These are phyloP conservation scores for Megamerina dolium DNA, from an alignment of 2,888 invertebrate species.

Conservation along the genomic window DNA sequence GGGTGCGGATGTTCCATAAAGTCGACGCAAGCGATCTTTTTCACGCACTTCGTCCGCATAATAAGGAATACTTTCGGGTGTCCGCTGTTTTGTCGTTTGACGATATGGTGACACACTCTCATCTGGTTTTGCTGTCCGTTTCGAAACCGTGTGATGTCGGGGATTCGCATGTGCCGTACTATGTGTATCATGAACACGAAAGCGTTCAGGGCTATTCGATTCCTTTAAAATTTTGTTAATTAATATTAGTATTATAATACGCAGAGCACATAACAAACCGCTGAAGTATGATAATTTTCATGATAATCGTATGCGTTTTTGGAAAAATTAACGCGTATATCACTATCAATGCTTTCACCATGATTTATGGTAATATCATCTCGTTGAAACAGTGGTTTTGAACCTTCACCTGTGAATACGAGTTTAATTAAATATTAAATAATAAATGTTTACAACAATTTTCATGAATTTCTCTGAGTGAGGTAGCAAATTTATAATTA, in stretches of 20 bases:
- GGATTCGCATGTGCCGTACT: slow-evolving; percentile 1
- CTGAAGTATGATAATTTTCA: too few species aligned
- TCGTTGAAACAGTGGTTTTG: slow-evolving; percentile 24
- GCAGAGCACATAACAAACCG: too few species aligned
- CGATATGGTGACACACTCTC: slow-evolving; percentile 3
- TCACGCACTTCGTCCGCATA: slow-evolving; percentile 26
- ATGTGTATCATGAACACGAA: slow-evolving; percentile 9
- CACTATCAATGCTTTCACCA: not conserved
- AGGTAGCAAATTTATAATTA: not conserved
- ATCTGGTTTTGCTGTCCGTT: not conserved
- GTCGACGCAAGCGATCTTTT: slow-evolving; percentile 22
- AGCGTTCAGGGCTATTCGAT: slow-evolving; percentile 16
- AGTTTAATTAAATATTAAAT: slow-evolving; percentile 5
- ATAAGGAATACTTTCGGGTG: slow-evolving; percentile 24
- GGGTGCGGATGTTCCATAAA: slow-evolving; percentile 14
- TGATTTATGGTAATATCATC: slow-evolving; percentile 22
- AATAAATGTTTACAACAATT: slow-evolving; percentile 1
- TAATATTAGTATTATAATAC: too few species aligned
- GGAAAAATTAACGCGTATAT: not conserved
- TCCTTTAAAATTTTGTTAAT: too few species aligned
- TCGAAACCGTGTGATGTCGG: slow-evolving; percentile 2
- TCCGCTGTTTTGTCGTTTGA: slow-evolving; percentile 11
- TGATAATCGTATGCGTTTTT: not conserved
- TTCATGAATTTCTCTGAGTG: too few species aligned
- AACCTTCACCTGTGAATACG: slow-evolving; percentile 25